Evolutionary conservation across 2,797 vertebrate species (phyloP).

Genomic region (Trichosurus vulpecula): DNA sequence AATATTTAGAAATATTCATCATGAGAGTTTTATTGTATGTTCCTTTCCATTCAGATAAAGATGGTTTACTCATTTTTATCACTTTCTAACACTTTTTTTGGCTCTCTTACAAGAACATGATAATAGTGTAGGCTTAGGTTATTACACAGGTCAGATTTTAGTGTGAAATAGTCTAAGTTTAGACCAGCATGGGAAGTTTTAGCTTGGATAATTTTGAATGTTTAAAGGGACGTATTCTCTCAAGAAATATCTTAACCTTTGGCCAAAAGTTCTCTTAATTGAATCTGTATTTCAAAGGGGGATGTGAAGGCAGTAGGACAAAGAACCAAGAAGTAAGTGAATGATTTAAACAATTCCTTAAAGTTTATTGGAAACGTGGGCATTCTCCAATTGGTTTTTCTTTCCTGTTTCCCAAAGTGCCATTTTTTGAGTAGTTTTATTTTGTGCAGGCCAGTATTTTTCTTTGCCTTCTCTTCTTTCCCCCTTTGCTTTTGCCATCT

Average conservation of each 20-base stretch:
- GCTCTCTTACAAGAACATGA: not conserved
- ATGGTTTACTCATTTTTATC: not conserved
- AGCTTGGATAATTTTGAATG: constrained; percentile 12
- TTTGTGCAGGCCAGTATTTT: not conserved
- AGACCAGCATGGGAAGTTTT: not conserved
- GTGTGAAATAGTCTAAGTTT: not conserved
- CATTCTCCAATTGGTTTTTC: constrained; percentile 24
- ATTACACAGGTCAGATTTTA: not conserved
- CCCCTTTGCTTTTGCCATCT: not conserved
- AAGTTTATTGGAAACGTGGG: not conserved
- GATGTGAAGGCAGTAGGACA: not conserved
- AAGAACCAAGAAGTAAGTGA: not conserved
- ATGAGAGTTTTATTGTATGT: not conserved
- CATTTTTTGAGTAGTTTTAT: not conserved
- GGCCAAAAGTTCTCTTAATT: constrained; percentile 28
- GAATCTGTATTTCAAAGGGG: constrained; percentile 36
- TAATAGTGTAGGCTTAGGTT: not conserved
- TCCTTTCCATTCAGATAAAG: not conserved
- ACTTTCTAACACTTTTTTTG: not conserved
- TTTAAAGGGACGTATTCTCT: not conserved
- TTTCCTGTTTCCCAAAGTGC: constrained; percentile 25
- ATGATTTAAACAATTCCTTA: not conserved
- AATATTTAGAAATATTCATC: not conserved
- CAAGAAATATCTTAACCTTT: constrained; percentile 29
- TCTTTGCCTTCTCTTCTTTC: not conserved